These are phyloP conservation scores for Tenthredo livida DNA, from an alignment of 2,888 invertebrate genomes.

Conservation along the genomic window DNA sequence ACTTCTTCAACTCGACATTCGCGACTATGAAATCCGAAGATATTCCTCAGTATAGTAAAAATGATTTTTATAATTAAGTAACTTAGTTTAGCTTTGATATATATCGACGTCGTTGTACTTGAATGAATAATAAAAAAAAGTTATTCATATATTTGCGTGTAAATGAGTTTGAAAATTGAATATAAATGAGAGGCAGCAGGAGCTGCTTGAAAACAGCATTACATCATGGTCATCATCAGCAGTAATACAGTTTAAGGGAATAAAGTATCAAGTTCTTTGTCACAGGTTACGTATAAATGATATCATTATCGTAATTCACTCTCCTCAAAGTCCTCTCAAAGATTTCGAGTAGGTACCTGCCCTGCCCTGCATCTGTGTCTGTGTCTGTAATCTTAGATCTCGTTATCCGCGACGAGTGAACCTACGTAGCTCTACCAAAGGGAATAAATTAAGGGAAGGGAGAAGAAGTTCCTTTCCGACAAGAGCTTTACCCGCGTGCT, in stretches of 20 bases:
- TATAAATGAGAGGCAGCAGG: background rate
- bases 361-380: background rate
- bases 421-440: slow-evolving; percentile 38
- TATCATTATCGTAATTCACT: slow-evolving; percentile 29
- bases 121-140: no score
- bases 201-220: no score
- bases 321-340: background rate
- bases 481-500: background rate
- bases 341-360: slow-evolving; percentile 17
- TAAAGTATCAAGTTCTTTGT: background rate
- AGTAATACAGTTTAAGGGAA: background rate
- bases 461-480: slow-evolving; percentile 21
- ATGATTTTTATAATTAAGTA: background rate
- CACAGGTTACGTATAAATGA: slow-evolving; percentile 6
- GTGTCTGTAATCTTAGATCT: slow-evolving; percentile 40
- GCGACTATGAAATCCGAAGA: no score
- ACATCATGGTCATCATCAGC: background rate
- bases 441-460: slow-evolving; percentile 31
- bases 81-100: background rate
- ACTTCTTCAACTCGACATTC: no score
- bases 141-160: no score
- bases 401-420: background rate
- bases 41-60: background rate
- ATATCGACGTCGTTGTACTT: no score
- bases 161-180: background rate